These are phyloP conservation scores for Drosophila cracens DNA, from an alignment of 2,888 invertebrate species.

Conservation along the genomic window DNA sequence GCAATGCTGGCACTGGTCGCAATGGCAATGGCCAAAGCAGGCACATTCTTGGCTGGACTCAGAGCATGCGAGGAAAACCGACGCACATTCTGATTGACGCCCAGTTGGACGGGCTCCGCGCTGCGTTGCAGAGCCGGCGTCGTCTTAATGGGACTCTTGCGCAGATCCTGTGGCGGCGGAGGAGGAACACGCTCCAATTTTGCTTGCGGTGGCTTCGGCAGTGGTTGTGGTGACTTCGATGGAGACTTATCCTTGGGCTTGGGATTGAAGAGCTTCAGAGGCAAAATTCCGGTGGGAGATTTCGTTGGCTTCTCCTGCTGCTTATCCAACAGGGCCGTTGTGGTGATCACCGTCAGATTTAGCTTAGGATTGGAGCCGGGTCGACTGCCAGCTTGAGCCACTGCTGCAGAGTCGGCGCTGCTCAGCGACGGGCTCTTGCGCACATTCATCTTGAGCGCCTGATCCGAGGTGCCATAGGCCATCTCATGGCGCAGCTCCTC, in stretches of 20 bases:
- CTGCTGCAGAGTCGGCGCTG: slow-evolving; percentile 60
- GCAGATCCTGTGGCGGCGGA: slow-evolving; percentile 46
- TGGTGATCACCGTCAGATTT: slow-evolving; percentile 58
- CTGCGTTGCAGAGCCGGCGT: slow-evolving; percentile 82
- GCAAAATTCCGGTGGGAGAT: slow-evolving; percentile 41
- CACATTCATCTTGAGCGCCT: slow-evolving; percentile 72
- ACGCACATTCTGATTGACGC: slow-evolving; percentile 78
- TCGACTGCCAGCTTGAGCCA: slow-evolving; percentile 8
- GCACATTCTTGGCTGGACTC: slow-evolving; percentile 78
- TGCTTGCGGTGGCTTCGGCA: slow-evolving; percentile 54
- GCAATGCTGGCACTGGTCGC: slow-evolving; percentile 65
- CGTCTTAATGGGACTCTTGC: slow-evolving; percentile 71
- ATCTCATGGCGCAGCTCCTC: slow-evolving; percentile 86
- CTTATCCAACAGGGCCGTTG: slow-evolving; percentile 58
- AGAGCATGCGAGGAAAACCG: slow-evolving; percentile 71
- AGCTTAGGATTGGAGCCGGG: slow-evolving; percentile 62
- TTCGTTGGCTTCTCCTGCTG: slow-evolving; percentile 27
- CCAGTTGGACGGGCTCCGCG: slow-evolving; percentile 81
- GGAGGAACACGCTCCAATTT: slow-evolving; percentile 45
- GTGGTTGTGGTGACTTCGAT: slow-evolving; percentile 50
- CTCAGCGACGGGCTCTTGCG: slow-evolving; percentile 80
- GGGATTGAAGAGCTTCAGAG: slow-evolving; percentile 40
- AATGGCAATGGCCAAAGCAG: slow-evolving; percentile 77
- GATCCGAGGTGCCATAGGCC: slow-evolving; percentile 86
- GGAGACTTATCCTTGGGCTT: slow-evolving; percentile 60